phyloP scores from a whole-genome alignment of 2,888 invertebrate species.

The Oxyteleia sp. region DNA sequence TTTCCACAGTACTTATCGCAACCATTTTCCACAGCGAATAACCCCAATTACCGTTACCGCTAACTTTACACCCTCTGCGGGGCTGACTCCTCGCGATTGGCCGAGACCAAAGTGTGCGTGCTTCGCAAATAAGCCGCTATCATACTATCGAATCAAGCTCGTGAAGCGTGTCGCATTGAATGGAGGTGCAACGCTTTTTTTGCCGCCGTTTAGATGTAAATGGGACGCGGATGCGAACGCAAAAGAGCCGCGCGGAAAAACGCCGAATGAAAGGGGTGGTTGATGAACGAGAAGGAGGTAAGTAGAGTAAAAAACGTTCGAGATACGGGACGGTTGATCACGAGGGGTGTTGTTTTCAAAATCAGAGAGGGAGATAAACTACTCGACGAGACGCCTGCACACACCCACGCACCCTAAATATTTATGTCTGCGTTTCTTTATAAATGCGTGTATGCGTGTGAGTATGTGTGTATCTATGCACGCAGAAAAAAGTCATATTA shows the following conservation, averaged over 20 bases:
- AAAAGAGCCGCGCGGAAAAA: conserved; percentile 42
- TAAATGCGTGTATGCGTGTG: too few relatives aligned
- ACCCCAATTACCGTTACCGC: too few relatives aligned
- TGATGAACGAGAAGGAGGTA: conserved; percentile 61
- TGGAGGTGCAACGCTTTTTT: conserved; percentile 33
- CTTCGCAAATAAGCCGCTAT: conserved; percentile 53
- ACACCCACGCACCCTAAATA: conserved; percentile 8
- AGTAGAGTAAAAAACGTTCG: conserved; percentile 50
- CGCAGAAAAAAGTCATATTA: too few relatives aligned
- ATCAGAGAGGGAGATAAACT: conserved; percentile 40
- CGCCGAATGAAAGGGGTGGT: conserved; percentile 50
- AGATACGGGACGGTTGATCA: conserved; percentile 3
- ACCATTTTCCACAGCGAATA: too few relatives aligned
- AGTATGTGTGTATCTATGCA: too few relatives aligned
- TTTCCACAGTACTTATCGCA: too few relatives aligned
- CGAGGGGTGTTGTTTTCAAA: conserved; percentile 56
- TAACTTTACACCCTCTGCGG: too few relatives aligned
- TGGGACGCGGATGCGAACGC: conserved; percentile 29
- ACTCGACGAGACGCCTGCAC: conserved; percentile 27
- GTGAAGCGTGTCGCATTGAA: conserved; percentile 46
- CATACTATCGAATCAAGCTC: conserved; percentile 47
- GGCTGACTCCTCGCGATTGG: conserved; percentile 1
- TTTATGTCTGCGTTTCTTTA: too few relatives aligned
- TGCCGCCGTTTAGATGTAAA: conserved; percentile 40
- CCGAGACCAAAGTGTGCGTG: conserved; percentile 19